These are phyloP conservation scores for Andrena camellia DNA, from an alignment of 2,888 invertebrate species.

Conservation along the genomic window DNA sequence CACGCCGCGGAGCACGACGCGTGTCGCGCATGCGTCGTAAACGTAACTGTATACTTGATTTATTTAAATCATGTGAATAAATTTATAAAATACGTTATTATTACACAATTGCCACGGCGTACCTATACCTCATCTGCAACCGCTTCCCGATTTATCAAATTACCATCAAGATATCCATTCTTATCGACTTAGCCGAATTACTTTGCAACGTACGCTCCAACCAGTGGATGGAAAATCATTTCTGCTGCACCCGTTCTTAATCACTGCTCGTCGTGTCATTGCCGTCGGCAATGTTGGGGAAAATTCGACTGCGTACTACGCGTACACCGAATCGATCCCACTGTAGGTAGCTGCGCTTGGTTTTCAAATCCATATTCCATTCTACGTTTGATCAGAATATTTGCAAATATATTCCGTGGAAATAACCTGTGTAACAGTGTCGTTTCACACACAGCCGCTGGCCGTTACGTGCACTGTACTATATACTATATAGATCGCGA, in stretches of 20 bases:
- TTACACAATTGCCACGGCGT: slow-evolving; percentile 65
- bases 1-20: slow-evolving; percentile 40
- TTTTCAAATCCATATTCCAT: slow-evolving; percentile 54
- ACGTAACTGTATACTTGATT: slow-evolving; percentile 83
- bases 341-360: slow-evolving; percentile 18
- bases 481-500: slow-evolving; percentile 71
- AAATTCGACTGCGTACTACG: slow-evolving; percentile 34
- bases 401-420: slow-evolving; percentile 66
- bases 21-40: slow-evolving; percentile 69
- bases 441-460: slow-evolving; percentile 62
- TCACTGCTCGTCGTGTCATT: too few species aligned
- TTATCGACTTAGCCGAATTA: too few species aligned
- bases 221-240: too few species aligned
- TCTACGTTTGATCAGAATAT: slow-evolving; percentile 65
- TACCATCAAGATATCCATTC: too few species aligned
- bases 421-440: slow-evolving; percentile 67
- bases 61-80: slow-evolving; percentile 85
- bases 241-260: too few species aligned
- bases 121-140: slow-evolving; percentile 31
- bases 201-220: too few species aligned
- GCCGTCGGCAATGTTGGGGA: background rate
- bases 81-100: slow-evolving; percentile 85
- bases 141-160: background rate
- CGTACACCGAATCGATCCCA: slow-evolving; percentile 20
- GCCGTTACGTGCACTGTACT: slow-evolving; percentile 64